Evolutionary conservation across 1,140 invertebrate species (phyloP), one percentile per base, ranked within the genome.

Genomic region (Akabosia matsudoensis): DNA sequence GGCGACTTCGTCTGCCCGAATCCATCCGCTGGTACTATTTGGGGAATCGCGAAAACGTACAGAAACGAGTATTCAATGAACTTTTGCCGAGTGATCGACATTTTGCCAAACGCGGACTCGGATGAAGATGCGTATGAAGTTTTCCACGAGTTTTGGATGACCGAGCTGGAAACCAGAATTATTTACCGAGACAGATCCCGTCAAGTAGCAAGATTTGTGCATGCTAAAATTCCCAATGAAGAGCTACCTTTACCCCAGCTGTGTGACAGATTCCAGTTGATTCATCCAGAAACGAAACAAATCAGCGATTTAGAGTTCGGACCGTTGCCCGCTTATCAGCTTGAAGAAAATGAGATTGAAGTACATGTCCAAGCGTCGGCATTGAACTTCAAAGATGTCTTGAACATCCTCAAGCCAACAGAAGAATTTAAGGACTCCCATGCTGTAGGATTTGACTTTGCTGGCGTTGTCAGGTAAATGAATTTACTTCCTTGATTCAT

Each of bases 361-460:
- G 30, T 67, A 1, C 24, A 67, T 30, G 30, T 67, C 7, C 28
- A 67, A 30, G 24, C 61, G 1, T 67, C 61, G 13, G 61, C 61
- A 13, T n/a, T 67, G 4, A 67, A 67, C 28, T 67, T 67, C 31
- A 67, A 67, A 31, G 61, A 67, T 31, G 26, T 67, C 13, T n/a
- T 67, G 24, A 67, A 67, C 28, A 30, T 67, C n/a, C 30, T 67
- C 26, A 67, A 67, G 61, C 61, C 61, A 13, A 67, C 61, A 67
- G 61, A 28, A 31, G 61, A 67, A 10, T 67, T 67, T n/a, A 67
- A 67, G 30, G 30, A 67, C 30, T 67, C 61, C 3, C 7, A 67
- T 67, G 61, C 61, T 7, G 61, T 67, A 7, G 61, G 61, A 10
- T 67, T 67, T 67, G 61, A 67, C n/a, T 67, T 67, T 67, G 61